phyloP scores from a whole-genome alignment of 1,140 invertebrate species.

The Habropoda laboriosa region DNA sequence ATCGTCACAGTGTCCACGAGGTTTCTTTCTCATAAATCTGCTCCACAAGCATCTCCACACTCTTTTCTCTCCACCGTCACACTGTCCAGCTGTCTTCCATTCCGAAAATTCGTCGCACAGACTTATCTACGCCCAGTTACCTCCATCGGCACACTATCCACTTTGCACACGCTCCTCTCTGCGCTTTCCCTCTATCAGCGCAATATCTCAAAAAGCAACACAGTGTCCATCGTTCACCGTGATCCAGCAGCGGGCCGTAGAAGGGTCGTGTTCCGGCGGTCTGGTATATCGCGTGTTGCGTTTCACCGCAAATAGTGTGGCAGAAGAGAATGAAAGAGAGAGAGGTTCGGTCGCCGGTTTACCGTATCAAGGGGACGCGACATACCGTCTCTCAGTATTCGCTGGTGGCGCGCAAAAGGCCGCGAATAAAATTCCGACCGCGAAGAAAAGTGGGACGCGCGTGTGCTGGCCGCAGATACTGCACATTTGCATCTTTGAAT shows the following conservation, averaged over 20 bases:
- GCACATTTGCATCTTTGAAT: slow-evolving; percentile 54
- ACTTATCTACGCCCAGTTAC: too few species aligned
- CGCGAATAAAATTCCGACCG: slow-evolving; percentile 44
- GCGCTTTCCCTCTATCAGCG: too few species aligned
- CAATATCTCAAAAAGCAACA: too few species aligned
- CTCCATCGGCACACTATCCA: too few species aligned
- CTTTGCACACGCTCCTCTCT: too few species aligned
- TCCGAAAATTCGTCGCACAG: too few species aligned
- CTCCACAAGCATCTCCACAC: too few species aligned
- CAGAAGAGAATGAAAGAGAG: not conserved
- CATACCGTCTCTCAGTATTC: slow-evolving; percentile 18
- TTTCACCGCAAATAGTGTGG: slow-evolving; percentile 24
- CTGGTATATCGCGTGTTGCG: not conserved
- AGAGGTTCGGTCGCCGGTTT: slow-evolving; percentile 1
- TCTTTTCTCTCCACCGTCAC: too few species aligned
- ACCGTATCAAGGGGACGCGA: slow-evolving; percentile 41
- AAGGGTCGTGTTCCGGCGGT: not conserved
- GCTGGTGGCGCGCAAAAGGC: slow-evolving; percentile 16
- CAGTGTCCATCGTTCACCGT: not conserved
- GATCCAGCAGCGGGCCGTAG: not conserved
- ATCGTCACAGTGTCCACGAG: too few species aligned
- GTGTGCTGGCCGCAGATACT: slow-evolving; percentile 38
- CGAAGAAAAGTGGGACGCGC: slow-evolving; percentile 46
- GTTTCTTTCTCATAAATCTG: too few species aligned
- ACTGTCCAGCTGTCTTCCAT: too few species aligned